Evolutionary conservation across 2,888 invertebrate species (phyloP), one percentile per base, ranked within the genome.

Genomic region (Macropis europaea): DNA sequence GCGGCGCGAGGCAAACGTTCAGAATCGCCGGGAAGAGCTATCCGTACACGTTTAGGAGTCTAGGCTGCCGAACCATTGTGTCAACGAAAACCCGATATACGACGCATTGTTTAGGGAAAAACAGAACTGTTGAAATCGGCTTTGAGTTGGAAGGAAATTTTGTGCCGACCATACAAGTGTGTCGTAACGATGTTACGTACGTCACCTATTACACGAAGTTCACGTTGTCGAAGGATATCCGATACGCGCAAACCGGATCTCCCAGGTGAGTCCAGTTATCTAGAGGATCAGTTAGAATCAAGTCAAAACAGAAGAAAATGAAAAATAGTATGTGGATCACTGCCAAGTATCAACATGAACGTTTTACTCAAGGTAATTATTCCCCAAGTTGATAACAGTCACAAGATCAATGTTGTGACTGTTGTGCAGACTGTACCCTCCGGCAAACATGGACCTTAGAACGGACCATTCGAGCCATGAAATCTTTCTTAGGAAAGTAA

Each of bases 171-270:
- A 85, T 90, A 60, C 90, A 91, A 56, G 80, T 91, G 1, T 91
- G 91, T 50, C 90, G 90, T 30, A 82, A 91, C 64, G 88, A 90
- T 28, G 30, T 70, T 9, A 83, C 73, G 1, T 89, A 89, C 62
- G 84, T 79, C 1, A 91, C 90, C 0, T 86, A 89, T 32, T 91
- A 91, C 73, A 86, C 89, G 0, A 89, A 90, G 52, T 80, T 70
- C 40, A 60, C 28, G 0, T 32, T 89, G 50, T 71, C 76, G 1
- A 79, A 77, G 43, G 76, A 72, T 13, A 83, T 87, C 30, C 48
- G 11, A 1, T 73, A 70, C 1, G 76, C 48, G 19, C 88, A 88
- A 64, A 57, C 24, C 1, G 36, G 59, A 0, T 90, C 89, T 5
- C 81, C 88, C 0, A 82, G 76, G 77, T 67, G 32, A 63, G 38